Conservation (phyloP, 2,797 vertebrate genomes). For the Enoplosus armatus region DNA sequence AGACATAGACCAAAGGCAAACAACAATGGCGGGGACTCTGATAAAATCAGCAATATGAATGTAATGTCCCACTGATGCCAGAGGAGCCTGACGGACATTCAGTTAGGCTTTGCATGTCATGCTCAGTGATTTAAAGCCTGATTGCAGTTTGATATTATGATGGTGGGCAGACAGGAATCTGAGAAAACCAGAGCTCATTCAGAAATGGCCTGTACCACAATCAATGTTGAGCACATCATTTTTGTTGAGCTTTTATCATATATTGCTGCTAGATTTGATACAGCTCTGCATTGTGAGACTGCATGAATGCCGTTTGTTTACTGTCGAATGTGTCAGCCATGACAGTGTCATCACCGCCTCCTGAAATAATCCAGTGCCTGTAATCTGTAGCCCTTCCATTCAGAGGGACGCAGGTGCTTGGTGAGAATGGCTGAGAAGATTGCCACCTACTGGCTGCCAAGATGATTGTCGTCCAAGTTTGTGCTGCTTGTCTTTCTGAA, state of each 20-base stretch:
- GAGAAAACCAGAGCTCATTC: constrained; percentile 29
- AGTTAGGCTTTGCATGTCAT: constrained; percentile 34
- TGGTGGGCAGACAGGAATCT: constrained; percentile 18
- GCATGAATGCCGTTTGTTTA: constrained; percentile 9
- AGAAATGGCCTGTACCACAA: constrained; percentile 7
- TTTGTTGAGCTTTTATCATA: neutral
- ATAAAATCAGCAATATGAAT: constrained; percentile 80
- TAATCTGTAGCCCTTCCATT: constrained; percentile 14
- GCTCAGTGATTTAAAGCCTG: constrained; percentile 45
- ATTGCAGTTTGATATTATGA: constrained; percentile 35
- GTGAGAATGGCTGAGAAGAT: constrained; percentile 55
- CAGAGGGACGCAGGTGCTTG: constrained; percentile 39
- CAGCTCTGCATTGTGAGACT: constrained; percentile 4
- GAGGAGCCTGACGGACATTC: constrained; percentile 30
- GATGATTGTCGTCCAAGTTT: constrained; percentile 28
- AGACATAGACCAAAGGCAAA: constrained; percentile 58
- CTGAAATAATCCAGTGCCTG: constrained; percentile 18
- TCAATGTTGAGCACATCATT: constrained; percentile 14
- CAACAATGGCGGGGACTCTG: constrained; percentile 59
- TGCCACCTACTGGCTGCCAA: constrained; percentile 69
- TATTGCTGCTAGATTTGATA: constrained; percentile 11
- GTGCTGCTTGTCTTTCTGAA: neutral
- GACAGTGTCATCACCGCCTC: constrained; percentile 1
- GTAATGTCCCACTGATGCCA: constrained; percentile 58
- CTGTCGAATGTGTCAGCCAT: neutral